Conservation (phyloP, 1,140 invertebrate species). For the Pseudomyrmex gracilis region DNA sequence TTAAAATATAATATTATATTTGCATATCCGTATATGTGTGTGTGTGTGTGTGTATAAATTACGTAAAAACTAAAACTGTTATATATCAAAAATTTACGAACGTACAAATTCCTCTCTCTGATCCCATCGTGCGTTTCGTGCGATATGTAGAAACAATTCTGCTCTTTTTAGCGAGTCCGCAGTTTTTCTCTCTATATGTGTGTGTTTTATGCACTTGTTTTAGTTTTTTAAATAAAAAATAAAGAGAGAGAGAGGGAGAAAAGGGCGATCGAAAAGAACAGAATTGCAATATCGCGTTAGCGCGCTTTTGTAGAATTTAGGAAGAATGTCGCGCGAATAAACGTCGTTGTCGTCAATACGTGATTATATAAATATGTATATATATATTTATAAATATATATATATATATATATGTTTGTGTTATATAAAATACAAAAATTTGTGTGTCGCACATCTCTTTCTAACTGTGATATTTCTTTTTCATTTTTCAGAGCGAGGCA, state of each 20-base stretch:
- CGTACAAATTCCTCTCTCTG: not conserved
- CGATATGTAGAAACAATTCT: slow-evolving; percentile 9
- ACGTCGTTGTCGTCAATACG: slow-evolving; percentile 11
- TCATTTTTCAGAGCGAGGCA: slow-evolving; percentile 82
- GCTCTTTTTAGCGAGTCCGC: not conserved
- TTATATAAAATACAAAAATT: too few relatives aligned
- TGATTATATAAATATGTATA: slow-evolving; percentile 28
- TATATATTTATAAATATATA: too few relatives aligned
- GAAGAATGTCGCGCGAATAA: slow-evolving; percentile 28
- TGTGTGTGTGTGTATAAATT: too few relatives aligned
- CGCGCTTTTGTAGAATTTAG: slow-evolving; percentile 52
- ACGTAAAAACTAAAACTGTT: too few relatives aligned
- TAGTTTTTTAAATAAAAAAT: not conserved
- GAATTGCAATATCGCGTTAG: slow-evolving; percentile 16
- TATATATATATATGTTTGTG: not conserved
- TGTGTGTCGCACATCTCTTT: not conserved
- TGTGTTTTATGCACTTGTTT: not conserved
- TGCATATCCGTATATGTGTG: too few relatives aligned
- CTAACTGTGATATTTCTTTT: slow-evolving; percentile 74
- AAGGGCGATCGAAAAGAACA: not conserved
- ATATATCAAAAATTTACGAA: not conserved
- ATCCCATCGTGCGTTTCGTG: not conserved
- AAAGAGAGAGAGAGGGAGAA: not conserved
- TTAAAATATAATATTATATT: too few relatives aligned
- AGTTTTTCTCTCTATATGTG: not conserved